Percentiles rank a stretch among this genome's conserved stretches.
Conservation (phyloP, 2,113 vertebrate species). For the Thinocorus orbignyianus region DNA sequence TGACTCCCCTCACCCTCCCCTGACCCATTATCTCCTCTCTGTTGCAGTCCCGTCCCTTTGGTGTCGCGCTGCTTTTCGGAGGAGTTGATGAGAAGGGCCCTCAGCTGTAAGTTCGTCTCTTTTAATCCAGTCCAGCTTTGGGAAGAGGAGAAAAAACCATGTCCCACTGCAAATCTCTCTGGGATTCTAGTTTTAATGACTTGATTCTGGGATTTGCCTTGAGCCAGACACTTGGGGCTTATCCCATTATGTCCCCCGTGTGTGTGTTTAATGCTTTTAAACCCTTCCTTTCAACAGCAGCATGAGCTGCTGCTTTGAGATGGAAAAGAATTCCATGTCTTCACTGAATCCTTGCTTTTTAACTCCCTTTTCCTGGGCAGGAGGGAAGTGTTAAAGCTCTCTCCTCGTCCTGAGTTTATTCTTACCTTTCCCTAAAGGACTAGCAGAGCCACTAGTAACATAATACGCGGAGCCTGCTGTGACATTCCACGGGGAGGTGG, state of each 20-base stretch:
- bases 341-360: neutral
- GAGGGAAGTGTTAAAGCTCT: neutral
- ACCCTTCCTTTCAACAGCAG: neutral
- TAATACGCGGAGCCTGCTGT: neutral
- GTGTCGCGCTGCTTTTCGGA: conserved; percentile 94
- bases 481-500: conserved; percentile 50
- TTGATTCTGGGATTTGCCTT: neutral
- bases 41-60: conserved; percentile 92
- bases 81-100: conserved; percentile 98
- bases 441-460: conserved; percentile 33
- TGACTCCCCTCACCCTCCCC: neutral
- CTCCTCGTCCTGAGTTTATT: neutral
- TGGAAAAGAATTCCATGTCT: fast-evolving
- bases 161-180: neutral
- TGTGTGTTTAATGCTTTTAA: neutral
- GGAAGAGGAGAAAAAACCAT: neutral
- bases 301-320: neutral
- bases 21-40: neutral
- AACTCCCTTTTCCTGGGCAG: neutral
- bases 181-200: neutral
- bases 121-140: neutral
- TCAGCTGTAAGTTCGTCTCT: conserved; percentile 84
- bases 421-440: conserved; percentile 29
- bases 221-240: neutral
- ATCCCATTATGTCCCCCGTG: neutral